These are phyloP conservation scores for Athalia circularis DNA, from an alignment of 2,888 invertebrate species.

Conservation along the genomic window DNA sequence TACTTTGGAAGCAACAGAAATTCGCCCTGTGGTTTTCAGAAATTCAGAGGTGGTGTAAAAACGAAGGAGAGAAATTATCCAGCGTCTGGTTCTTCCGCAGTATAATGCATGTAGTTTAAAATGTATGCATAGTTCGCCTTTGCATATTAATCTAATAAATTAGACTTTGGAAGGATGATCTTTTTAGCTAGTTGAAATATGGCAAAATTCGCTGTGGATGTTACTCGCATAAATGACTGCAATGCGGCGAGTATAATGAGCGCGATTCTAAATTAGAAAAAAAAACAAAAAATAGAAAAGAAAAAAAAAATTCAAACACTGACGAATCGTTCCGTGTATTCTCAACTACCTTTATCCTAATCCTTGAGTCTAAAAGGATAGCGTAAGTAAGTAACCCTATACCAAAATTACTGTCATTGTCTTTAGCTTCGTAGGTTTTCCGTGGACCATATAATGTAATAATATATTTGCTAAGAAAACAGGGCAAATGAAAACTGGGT, in stretches of 20 bases:
- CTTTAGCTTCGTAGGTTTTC: slow-evolving; percentile 5
- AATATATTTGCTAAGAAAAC: background rate
- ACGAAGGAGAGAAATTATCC: background rate
- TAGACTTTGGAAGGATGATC: slow-evolving; percentile 17
- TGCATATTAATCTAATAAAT: slow-evolving; percentile 11
- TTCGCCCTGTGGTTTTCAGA: too few relatives aligned
- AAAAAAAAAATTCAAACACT: too few relatives aligned
- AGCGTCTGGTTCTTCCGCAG: background rate
- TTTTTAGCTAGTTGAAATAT: background rate
- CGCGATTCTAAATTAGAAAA: too few relatives aligned
- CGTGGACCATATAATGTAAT: too few relatives aligned
- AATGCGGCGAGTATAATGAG: background rate
- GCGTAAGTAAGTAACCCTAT: background rate
- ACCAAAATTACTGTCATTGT: background rate
- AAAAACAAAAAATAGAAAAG: too few relatives aligned
- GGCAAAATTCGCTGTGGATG: slow-evolving; percentile 7
- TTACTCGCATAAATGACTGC: background rate
- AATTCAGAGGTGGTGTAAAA: background rate
- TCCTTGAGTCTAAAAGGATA: too few relatives aligned
- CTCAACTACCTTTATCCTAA: background rate
- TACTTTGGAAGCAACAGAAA: too few relatives aligned
- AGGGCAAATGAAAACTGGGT: background rate
- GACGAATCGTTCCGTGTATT: background rate
- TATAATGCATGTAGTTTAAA: background rate
- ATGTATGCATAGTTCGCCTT: background rate